Evolutionary conservation across 2,113 vertebrate species (phyloP), one percentile per base, ranked within the genome.

Genomic region (Barnardius zonarius): DNA sequence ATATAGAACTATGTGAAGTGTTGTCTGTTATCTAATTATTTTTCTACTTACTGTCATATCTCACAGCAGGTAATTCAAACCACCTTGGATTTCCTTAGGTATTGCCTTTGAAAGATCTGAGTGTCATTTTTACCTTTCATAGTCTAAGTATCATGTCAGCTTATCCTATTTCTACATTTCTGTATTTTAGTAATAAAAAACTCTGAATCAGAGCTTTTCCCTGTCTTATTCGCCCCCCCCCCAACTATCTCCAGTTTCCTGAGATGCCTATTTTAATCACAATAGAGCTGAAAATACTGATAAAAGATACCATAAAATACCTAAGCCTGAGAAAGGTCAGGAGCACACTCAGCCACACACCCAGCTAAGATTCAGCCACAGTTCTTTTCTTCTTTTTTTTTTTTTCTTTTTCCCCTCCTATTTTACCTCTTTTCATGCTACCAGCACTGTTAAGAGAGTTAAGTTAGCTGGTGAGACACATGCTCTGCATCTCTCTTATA

Each of bases 51-150:
- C 18, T 31, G 61, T 22, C 14, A 13, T 30, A 20, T 54, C 27
- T 49, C 39, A 74, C 37, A 83, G 54, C 44, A 68, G 3, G 11
- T 24, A 82, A 55, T 76, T 52, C 54, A 80, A 31, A 83, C 37
- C 24, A 74, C n/a, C 41, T 57, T 57, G 68, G 28, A 52, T 74
- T 92, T 83, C 14, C 31, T 66, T 31, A 46, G 31, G 19, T 70
- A 30, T 27, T 83, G 27, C 19, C 31, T 30, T 1, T 22, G n/a
- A 74, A 88, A 46, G 15, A 62, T 82, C 41, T 17, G 1, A 79
- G 11, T 41, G 54, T 13, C 1, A 2, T 73, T 82, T 94, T 85
- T 61, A 57, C 7, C 23, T 6, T 61, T n/a, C 0, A 0, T 41
- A 52, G 7, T 27, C 48, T 57, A n/a, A 67, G n/a, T 51, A 59